Evolutionary conservation across 35 echinoderm and acorn worm genomes (phyloP), one percentile per base, ranked within the genome.

Genomic region (Patiria miniata): DNA sequence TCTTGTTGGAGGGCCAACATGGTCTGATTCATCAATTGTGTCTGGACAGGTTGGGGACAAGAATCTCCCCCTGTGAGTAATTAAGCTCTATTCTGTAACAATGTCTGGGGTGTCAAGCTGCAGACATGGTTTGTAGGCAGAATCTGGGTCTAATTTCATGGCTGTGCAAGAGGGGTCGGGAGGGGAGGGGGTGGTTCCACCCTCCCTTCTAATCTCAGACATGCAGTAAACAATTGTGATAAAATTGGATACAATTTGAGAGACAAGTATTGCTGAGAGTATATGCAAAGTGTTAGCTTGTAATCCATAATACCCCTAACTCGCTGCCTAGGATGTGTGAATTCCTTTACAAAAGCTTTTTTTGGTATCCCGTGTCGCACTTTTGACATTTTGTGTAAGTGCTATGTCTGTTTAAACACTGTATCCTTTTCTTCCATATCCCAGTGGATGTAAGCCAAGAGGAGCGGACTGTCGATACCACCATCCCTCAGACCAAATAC

Each of bases 1-100:
- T 12, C 42, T 47, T 12, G 12, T 4, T 12, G 4, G 4, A 47
- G 42, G 42, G 4, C 12, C 42, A 4, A 47, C n/a, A 47, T 47
- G 4, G 42, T 47, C 42, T 73, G 65, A 22, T 30, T 73, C 19
- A 73, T 73, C 65, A 73, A 22, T 73, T 73, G 65, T 73, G 65
- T 73, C 65, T 73, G 65, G 65, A 10, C 14, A 34, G 65, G 21
- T 18, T 30, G 14, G 29, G 34, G 65, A 73, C 65, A 73, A 28
- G 14, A 14, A 73, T 26, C 14, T 30, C 65, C 65, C 12, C 34
- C 29, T 73, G 65, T 73, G 65, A 30, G 14, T 73, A 73, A 73
- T 73, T 73, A 73, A 23, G 12, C 42, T 12, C 42, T 12, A 4
- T 47, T 47, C n/a, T n/a, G n/a, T n/a, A n/a, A n/a, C n/a, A n/a